Conservation (phyloP, 2,888 invertebrate species). For the Oscheius sp. region DNA sequence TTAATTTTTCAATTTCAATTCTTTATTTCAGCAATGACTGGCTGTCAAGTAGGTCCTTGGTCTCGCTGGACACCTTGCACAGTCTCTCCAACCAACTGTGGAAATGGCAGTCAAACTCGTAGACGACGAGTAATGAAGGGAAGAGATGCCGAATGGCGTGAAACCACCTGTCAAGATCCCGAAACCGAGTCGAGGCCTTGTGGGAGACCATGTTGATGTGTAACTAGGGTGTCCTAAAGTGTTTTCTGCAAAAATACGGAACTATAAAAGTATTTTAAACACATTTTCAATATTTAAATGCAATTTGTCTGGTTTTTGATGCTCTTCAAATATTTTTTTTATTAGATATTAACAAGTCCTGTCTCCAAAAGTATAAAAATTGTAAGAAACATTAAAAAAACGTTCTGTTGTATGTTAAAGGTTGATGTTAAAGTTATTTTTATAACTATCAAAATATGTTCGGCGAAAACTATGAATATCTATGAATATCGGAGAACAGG, state of each 20-base stretch:
- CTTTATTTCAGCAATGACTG: constrained; percentile 43
- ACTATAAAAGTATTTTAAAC: neutral
- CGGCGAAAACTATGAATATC: no score
- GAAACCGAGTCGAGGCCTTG: constrained; percentile 45
- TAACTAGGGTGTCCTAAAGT: neutral
- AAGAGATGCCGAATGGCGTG: constrained; percentile 49
- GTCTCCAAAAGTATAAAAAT: no score
- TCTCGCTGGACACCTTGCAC: constrained; percentile 74
- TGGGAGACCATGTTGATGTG: constrained; percentile 15
- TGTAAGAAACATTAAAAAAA: no score
- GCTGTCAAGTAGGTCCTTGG: constrained; percentile 74
- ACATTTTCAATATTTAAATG: no score
- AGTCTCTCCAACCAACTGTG: constrained; percentile 71
- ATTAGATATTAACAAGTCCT: no score
- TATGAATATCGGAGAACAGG: no score
- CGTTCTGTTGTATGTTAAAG: no score
- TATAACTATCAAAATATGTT: no score
- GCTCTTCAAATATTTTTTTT: no score
- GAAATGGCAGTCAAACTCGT: constrained; percentile 78
- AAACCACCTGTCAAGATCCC: constrained; percentile 41
- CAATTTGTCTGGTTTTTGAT: no score
- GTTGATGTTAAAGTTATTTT: no score
- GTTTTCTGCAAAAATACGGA: neutral
- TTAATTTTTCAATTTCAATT: no score
- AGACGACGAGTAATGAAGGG: constrained; percentile 45